Percentiles rank a stretch among this genome's conserved stretches.
Conservation (phyloP, 2,113 vertebrate genomes). For the Hemichromis elongatus region DNA sequence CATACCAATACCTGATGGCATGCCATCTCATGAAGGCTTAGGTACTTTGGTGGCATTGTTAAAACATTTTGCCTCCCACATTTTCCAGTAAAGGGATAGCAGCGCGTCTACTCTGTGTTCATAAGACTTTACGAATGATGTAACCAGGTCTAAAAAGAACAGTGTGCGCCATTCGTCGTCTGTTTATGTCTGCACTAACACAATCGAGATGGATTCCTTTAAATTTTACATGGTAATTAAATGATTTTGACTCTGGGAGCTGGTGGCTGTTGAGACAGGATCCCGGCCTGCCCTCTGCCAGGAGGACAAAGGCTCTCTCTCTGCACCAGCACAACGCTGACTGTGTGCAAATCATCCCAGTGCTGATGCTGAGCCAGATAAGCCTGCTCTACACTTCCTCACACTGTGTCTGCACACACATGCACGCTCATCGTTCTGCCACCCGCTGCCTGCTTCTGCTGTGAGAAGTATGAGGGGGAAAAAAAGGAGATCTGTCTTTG, state of each 20-base stretch:
- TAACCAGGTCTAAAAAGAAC: neutral
- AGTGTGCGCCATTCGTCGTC: neutral
- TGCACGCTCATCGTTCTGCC: neutral
- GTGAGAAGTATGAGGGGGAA: conserved; percentile 1
- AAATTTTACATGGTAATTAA: conserved; percentile 1
- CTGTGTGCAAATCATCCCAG: conserved; percentile 29
- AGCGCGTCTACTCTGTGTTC: neutral
- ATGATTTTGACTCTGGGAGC: neutral
- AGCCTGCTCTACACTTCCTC: conserved; percentile 24
- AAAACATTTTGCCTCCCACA: neutral
- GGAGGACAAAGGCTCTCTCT: conserved; percentile 36
- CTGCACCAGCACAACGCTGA: conserved; percentile 31
- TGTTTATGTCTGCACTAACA: conserved; percentile 7
- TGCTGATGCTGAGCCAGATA: conserved; percentile 46
- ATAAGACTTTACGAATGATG: neutral
- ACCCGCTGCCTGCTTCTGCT: conserved; percentile 1
- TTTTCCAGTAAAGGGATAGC: neutral
- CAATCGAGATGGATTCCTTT: neutral
- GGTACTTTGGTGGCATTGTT: neutral
- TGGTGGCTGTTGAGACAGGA: conserved; percentile 22
- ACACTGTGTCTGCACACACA: neutral
- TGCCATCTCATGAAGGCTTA: neutral
- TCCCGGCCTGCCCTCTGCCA: conserved; percentile 6
- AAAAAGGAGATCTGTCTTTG: neutral
- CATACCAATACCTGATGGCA: neutral